Evolutionary conservation across 35 echinoderm and acorn worm genomes (phyloP), one percentile per base, ranked within the genome.

Genomic region (Strongylocentrotus purpuratus): DNA sequence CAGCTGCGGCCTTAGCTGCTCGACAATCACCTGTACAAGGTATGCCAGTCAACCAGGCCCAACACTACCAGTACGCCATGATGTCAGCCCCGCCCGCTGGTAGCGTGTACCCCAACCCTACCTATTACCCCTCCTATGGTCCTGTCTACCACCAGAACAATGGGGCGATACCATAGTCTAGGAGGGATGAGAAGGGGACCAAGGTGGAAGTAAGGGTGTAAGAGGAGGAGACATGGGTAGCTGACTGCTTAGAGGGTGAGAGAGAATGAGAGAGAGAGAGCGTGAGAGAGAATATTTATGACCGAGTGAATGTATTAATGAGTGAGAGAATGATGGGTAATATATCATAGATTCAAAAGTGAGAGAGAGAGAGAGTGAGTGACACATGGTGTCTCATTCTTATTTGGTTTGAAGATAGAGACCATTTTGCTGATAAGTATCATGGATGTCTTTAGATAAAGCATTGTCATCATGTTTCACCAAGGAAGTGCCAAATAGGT

Each of bases 61-160:
- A 88, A 22, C 31, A 46, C 87, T 88, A 88, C 87, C 45, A 41
- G 32, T 46, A 33, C 32, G 45, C 87, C 87, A 88, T 88, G 87
- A 88, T 88, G 87, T 13, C 87, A 12, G 32, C 32, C 32, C 87
- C 87, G 11, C 87, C 87, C 45, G 32, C 87, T 46, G 87, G 87
- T 88, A 46, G n/a, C 87, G 31, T 88, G 4, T 88, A 88, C 87
- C 87, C 87, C 32, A 41, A 28, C 32, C 87, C 87, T 4, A n/a
- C 87, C 33, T 88, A 41, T 46, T 88, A 88, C 87, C 87, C 87
- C 87, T 41, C 87, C 45, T 88, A 88, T n/a, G 14, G 8, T 18
- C 87, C 87, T 13, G 87, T 33, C 87, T 88, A 41, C 87, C 87
- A 41, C 87, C 87, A 88, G 87, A 71, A 71, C 61, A 71, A 71